phyloP scores from a whole-genome alignment of 2,797 vertebrate species.

The Acanthurus tractus region DNA sequence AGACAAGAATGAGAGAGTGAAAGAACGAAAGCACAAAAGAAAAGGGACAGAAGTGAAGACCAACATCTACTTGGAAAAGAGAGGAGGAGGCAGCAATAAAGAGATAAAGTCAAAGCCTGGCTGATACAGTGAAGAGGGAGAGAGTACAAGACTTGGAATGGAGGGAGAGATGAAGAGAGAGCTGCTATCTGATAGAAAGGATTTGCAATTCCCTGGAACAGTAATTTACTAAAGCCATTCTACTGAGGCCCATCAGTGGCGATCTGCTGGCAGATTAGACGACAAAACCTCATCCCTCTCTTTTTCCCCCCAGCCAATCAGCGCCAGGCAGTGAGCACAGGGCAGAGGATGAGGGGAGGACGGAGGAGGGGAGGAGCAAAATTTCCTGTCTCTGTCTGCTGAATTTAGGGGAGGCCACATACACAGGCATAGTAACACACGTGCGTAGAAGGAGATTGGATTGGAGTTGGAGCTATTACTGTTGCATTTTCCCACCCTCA shows the following conservation, averaged over 20 bases:
- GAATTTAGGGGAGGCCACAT: slow-evolving; percentile 58
- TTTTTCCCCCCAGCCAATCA: slow-evolving; percentile 80
- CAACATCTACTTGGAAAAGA: slow-evolving; percentile 24
- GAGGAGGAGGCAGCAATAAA: slow-evolving; percentile 56
- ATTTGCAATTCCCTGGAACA: slow-evolving; percentile 84
- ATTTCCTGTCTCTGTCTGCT: slow-evolving; percentile 55
- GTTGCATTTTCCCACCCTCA: slow-evolving; percentile 59
- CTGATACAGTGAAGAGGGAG: slow-evolving; percentile 67
- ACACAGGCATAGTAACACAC: slow-evolving; percentile 42
- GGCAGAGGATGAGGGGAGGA: slow-evolving; percentile 71
- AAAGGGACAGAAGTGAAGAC: slow-evolving; percentile 16
- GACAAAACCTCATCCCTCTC: slow-evolving; percentile 78
- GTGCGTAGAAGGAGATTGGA: slow-evolving; percentile 54
- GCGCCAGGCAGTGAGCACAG: slow-evolving; percentile 37
- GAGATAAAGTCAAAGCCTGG: slow-evolving; percentile 71
- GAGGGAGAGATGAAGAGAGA: slow-evolving; percentile 71
- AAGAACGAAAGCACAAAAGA: slow-evolving; percentile 1
- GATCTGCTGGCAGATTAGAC: slow-evolving; percentile 84
- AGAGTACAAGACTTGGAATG: slow-evolving; percentile 54
- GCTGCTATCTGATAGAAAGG: slow-evolving; percentile 81
- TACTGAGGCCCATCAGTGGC: slow-evolving; percentile 83
- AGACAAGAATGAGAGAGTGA: not conserved
- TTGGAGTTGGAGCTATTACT: slow-evolving; percentile 51
- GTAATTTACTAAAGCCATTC: slow-evolving; percentile 87
- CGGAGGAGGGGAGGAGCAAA: slow-evolving; percentile 50